Conservation (phyloP, 2,113 vertebrate genomes). For the Dendropsophus ebraccatus region DNA sequence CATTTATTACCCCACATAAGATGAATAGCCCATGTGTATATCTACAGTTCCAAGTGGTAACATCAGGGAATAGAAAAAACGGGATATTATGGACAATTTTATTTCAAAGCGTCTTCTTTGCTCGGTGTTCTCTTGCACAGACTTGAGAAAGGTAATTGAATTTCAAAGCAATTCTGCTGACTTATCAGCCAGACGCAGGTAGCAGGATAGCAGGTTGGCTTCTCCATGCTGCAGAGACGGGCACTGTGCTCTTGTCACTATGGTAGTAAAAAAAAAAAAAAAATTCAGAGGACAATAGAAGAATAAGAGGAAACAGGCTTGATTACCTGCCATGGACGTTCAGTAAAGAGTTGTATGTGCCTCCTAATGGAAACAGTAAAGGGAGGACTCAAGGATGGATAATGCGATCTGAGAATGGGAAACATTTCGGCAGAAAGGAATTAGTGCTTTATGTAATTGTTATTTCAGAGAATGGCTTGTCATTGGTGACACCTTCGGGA, state of each 20-base stretch:
- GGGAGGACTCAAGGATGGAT: not conserved
- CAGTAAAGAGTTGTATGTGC: not conserved
- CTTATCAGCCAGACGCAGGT: conserved; percentile 22
- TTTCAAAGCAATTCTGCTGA: conserved; percentile 19
- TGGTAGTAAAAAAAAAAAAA: not conserved
- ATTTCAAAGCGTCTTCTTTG: not conserved
- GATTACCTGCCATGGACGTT: not conserved
- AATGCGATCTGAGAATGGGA: not conserved
- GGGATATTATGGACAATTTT: not conserved
- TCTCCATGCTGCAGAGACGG: not conserved
- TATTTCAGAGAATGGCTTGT: not conserved
- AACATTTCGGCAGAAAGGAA: not conserved
- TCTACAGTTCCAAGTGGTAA: not conserved
- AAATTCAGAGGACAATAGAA: not conserved
- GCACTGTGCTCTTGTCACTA: not conserved
- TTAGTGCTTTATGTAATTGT: not conserved
- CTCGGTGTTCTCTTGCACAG: not conserved
- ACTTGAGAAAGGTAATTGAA: conserved; percentile 12
- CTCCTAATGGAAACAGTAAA: not conserved
- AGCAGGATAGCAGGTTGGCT: conserved; percentile 6
- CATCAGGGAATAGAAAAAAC: not conserved
- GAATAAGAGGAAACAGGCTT: not conserved
- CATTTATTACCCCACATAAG: not conserved
- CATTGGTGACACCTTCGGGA: not conserved
- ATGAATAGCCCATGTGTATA: not conserved